phyloP scores from a whole-genome alignment of 2,113 vertebrate species.

The Salvelinus namaycush region DNA sequence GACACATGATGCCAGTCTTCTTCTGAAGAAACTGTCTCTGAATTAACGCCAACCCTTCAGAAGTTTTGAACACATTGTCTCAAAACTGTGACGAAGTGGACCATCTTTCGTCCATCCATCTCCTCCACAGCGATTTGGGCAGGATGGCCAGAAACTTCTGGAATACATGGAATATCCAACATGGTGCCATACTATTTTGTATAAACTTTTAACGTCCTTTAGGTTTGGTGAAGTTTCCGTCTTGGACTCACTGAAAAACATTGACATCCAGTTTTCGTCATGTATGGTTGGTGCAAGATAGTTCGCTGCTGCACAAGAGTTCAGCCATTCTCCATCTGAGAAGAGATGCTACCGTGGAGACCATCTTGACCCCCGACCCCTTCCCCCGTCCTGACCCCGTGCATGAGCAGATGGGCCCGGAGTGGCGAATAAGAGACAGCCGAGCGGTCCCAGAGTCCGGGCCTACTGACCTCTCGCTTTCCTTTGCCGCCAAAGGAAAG shows the following conservation, averaged over 20 bases:
- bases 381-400: background rate
- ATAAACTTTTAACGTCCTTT: background rate
- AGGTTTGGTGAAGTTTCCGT: background rate
- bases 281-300: no score
- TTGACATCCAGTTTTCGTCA: no score
- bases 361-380: background rate
- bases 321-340: background rate
- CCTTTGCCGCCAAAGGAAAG: constrained; percentile 59
- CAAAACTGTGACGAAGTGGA: background rate
- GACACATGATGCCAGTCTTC: constrained; percentile 21
- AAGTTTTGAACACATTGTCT: no score
- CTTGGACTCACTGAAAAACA: background rate
- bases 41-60: no score
- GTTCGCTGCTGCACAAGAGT: no score
- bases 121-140: background rate
- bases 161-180: no score
- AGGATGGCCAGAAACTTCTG: no score
- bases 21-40: background rate
- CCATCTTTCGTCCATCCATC: no score
- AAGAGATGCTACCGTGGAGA: no score
- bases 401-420: constrained; percentile 30
- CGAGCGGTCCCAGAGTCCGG: constrained; percentile 26
- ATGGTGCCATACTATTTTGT: no score
- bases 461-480: constrained; percentile 62
- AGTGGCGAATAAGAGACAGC: constrained; percentile 22